Evolutionary conservation across 2,888 invertebrate species (phyloP), one percentile per base, ranked within the genome.

Genomic region (Ryuthela nishihirai): DNA sequence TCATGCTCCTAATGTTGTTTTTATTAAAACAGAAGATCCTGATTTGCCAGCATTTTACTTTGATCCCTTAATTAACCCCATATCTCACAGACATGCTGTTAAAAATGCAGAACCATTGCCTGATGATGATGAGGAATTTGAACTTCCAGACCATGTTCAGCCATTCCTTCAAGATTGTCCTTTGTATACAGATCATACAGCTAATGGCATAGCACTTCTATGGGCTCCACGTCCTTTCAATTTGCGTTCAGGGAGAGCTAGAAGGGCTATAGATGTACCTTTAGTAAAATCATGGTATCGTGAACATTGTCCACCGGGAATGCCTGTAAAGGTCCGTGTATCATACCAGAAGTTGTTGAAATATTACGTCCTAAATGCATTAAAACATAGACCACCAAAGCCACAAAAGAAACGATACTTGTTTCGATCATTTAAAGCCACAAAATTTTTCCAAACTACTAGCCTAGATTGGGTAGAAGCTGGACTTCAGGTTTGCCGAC

Each of bases 381-480:
- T 99, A 50, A 98, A 99, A 74, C 98, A 99, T 74, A 82, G 95
- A 62, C 88, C 93, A 39, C 99, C 99, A 0, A 99, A 99, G 74
- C 90, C 99, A 9, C 99, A 99, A 75, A 99, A 99, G 77, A 97
- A 98, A 72, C 83, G 86, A 56, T 97, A 97, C 72, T 78, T 99
- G 40, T 99, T 99, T 83, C 85, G 98, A 25, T 99, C 99, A 0
- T 99, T 99, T 78, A 99, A 99, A 76, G 91, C 97, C 0, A 99
- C 99, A 0, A 99, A 99, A 76, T 99, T 99, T 79, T 99, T 99
- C 81, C 98, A 99, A 84, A 94, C 94, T 0, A 99, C 99, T 0
- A 95, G 95, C 0, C 78, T 99, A 67, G 99, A 99, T 77, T 99
- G 99, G 99, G 99, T 99, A 2, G 99, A 99, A 77, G 97, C 95